Evolutionary conservation across 2,113 vertebrate species (phyloP), one percentile per base, ranked within the genome.

Genomic region (Xenopus laevis): DNA sequence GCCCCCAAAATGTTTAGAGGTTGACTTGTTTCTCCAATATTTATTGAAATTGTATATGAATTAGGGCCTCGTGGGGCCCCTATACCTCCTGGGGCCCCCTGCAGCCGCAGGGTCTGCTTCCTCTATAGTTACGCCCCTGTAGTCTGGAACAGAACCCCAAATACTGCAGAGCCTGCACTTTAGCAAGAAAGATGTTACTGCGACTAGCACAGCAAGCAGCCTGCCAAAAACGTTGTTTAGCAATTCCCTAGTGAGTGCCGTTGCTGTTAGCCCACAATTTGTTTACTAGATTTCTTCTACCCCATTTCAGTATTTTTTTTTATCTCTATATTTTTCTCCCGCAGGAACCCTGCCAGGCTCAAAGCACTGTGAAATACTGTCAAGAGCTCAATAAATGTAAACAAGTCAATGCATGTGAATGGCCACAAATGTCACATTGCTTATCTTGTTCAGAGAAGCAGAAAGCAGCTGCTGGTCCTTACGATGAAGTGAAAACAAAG

Each of bases 161-260:
- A 40, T 40, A 40, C 33, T 40, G 33, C 33, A 40, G 33, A 40
- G 15, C 47, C 17, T 44, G 72, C 50, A 33, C 46, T 30, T 13
- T 33, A 86, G 77, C 70, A 82, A 74, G 83, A 77, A 70, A 81
- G 82, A 84, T 53, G 50, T 80, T 81, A 82, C 65, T 0, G 12
- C 81, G 87, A 82, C 83, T 85, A 87, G 84, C 76, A 86, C 72
- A 89, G 85, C 74, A 83, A 16, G 0, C 13, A 66, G 55, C 64
- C 73, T 84, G 85, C 84, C 87, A 90, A 86, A 74, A 82, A 80
- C 77, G 78, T 79, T 74, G 79, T 81, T 79, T 71, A 82, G 78
- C 80, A 78, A 81, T 86, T 85, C 79, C 87, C 68, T 68, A 79
- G 75, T 85, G 81, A 83, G 76, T 78, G 84, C 81, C 85, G 78